Evolutionary conservation across 2,113 vertebrate genomes (phyloP).

Genomic region (Sterrhoptilus dennistouni): DNA sequence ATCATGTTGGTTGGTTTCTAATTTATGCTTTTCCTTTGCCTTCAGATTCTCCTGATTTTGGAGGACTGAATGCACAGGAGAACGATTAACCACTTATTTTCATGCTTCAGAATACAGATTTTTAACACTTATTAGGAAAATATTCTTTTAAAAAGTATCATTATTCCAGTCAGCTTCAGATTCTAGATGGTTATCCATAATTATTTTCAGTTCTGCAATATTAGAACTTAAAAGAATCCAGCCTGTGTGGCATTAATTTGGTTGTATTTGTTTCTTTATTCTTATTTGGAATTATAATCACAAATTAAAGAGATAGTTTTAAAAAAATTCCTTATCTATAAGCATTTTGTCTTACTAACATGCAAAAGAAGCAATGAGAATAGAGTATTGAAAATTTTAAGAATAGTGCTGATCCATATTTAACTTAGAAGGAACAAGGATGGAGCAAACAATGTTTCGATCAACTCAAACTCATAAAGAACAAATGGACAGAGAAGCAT

Average conservation of each 20-base stretch:
- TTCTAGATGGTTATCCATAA: not conserved
- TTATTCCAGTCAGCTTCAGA: not conserved
- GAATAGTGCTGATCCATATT: not conserved
- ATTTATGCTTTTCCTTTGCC: not conserved
- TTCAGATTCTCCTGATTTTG: not conserved
- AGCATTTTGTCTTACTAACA: not conserved
- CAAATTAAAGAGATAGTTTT: not conserved
- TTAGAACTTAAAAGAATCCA: not conserved
- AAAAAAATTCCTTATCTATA: not conserved
- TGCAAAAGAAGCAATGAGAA: not conserved
- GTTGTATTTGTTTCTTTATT: not conserved
- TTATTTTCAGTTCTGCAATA: not conserved
- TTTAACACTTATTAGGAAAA: not conserved
- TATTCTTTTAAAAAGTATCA: not conserved
- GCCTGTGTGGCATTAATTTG: not conserved
- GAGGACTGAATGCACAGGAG: fast-evolving
- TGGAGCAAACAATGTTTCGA: not conserved
- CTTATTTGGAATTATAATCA: not conserved
- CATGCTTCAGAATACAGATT: not conserved
- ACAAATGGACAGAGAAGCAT: not conserved
- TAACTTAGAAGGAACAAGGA: not conserved
- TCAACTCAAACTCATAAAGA: not conserved
- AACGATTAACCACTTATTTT: not conserved
- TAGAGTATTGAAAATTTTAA: not conserved
- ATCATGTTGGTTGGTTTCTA: not conserved